phyloP scores from a whole-genome alignment of 1,140 invertebrate species.

The Ceratitis capitata region DNA sequence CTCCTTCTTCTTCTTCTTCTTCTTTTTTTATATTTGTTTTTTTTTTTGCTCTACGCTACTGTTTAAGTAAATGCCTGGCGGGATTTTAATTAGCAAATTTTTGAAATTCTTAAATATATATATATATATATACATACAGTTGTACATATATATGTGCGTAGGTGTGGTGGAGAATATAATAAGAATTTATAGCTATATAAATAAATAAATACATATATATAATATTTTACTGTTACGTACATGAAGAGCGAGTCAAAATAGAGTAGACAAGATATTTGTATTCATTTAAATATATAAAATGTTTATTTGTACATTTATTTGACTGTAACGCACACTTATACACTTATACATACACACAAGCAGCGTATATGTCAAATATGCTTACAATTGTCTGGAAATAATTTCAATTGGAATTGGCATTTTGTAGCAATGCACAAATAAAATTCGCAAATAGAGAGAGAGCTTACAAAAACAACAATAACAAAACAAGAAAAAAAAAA shows the following conservation, averaged over 20 bases:
- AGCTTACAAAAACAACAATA: too few species aligned
- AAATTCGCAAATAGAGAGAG: neutral
- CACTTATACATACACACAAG: neutral
- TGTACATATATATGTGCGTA: neutral
- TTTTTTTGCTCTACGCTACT: too few species aligned
- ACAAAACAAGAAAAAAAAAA: too few species aligned
- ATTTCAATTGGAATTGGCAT: conserved; percentile 29
- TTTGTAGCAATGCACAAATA: conserved; percentile 16
- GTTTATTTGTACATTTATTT: too few species aligned
- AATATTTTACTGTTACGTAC: too few species aligned
- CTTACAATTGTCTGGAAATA: conserved; percentile 5
- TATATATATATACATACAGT: neutral
- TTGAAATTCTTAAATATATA: neutral
- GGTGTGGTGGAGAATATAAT: too few species aligned
- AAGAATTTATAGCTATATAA: too few species aligned
- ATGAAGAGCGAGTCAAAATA: too few species aligned
- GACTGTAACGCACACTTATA: too few species aligned
- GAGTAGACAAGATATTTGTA: neutral
- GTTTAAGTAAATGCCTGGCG: neutral
- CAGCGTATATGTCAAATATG: neutral
- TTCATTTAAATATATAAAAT: neutral
- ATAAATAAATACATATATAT: too few species aligned
- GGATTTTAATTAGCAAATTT: conserved; percentile 34
- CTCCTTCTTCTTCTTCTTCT: neutral
- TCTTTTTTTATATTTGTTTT: neutral